A percentile compares a stretch with the other conserved stretches of the same genome.
Evolutionary conservation across 2,113 vertebrate genomes (phyloP).

Genomic region (Plectropomus leopardus): DNA sequence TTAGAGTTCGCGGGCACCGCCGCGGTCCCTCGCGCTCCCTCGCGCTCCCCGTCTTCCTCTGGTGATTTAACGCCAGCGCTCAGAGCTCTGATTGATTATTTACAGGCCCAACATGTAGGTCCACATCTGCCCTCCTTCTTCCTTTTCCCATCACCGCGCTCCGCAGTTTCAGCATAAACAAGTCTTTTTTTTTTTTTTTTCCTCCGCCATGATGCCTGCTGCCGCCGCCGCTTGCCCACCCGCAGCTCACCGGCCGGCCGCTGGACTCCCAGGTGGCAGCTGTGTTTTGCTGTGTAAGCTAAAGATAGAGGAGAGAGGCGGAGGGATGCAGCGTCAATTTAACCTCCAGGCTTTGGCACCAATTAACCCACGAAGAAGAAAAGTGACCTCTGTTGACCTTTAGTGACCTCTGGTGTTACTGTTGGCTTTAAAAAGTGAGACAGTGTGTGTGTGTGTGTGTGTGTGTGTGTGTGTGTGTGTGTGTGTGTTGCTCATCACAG

Average conservation of each 20-base stretch:
- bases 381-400: conserved; percentile 24
- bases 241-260: not conserved
- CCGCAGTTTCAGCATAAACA: conserved; percentile 41
- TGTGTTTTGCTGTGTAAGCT: conserved; percentile 45
- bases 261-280: conserved; percentile 3
- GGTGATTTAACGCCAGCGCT: conserved; percentile 54
- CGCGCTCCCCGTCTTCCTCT: conserved; percentile 27
- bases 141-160: conserved; percentile 6
- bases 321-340: conserved; percentile 4
- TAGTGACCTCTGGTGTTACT: conserved; percentile 1
- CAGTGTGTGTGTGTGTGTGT: conserved; percentile 1
- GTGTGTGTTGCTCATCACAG: not conserved
- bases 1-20: conserved; percentile 43
- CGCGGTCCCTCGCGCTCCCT: not conserved
- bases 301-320: conserved; percentile 42
- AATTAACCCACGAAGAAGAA: conserved; percentile 73
- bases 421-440: conserved; percentile 17
- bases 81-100: conserved; percentile 64
- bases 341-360: conserved; percentile 49
- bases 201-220: not conserved
- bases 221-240: too few species aligned
- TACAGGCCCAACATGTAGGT: conserved; percentile 40
- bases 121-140: conserved; percentile 19
- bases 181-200: conserved; percentile 36
- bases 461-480: conserved; percentile 11